Evolutionary conservation across 2,888 invertebrate species (phyloP).

Genomic region (Pseudococcus longispinus): DNA sequence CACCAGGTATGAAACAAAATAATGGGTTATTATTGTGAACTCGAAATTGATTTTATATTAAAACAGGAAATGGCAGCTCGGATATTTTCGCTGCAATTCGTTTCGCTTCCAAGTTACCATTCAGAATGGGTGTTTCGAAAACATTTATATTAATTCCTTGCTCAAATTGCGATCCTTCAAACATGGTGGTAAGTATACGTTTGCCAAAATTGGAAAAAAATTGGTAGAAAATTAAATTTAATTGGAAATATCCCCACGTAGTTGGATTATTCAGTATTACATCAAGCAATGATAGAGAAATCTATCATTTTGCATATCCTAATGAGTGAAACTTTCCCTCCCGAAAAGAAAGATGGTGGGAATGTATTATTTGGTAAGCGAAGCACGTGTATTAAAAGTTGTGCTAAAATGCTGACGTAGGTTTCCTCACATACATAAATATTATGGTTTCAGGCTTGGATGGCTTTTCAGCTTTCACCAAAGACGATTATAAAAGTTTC

Average conservation of each 20-base stretch:
- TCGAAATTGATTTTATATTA: constrained; percentile 59
- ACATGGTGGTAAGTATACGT: constrained; percentile 70
- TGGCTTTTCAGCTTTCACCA: constrained; percentile 77
- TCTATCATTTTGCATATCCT: constrained; percentile 82
- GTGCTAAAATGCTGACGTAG: background rate
- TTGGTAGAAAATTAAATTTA: background rate
- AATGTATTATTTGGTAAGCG: constrained; percentile 78
- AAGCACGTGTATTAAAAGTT: background rate
- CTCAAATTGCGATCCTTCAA: constrained; percentile 72
- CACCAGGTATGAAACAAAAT: constrained; percentile 71
- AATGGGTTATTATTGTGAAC: background rate
- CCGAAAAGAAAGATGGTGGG: constrained; percentile 74
- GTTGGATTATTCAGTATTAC: constrained; percentile 82
- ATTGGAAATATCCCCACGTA: constrained; percentile 61
- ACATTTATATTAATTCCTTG: constrained; percentile 84
- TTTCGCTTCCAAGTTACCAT: constrained; percentile 75
- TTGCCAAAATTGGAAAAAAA: background rate
- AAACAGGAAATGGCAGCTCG: constrained; percentile 66
- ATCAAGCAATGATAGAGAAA: constrained; percentile 81
- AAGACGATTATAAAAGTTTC: constrained; percentile 74
- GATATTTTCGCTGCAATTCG: constrained; percentile 81
- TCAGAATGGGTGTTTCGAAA: constrained; percentile 83
- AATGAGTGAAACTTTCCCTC: constrained; percentile 80
- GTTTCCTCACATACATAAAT: background rate
- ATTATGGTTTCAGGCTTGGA: constrained; percentile 71